Percentiles rank a stretch among this genome's conserved stretches.
phyloP scores from a whole-genome alignment of 2,113 vertebrate genomes.

The Eubucco bourcierii region DNA sequence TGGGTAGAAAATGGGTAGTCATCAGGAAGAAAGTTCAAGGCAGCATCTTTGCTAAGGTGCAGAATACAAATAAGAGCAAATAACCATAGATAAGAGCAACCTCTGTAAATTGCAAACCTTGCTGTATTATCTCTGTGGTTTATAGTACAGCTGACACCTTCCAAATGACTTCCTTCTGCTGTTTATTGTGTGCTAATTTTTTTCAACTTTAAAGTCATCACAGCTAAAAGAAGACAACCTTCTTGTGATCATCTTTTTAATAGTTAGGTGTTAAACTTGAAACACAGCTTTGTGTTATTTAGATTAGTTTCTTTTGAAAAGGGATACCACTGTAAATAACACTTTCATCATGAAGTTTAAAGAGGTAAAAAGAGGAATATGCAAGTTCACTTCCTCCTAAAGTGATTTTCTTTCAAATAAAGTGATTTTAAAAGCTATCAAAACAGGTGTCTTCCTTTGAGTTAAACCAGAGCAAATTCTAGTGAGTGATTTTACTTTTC shows the following conservation, averaged over 20 bases:
- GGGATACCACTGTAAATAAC: background rate
- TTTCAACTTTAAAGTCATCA: constrained; percentile 21
- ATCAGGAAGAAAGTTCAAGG: constrained; percentile 69
- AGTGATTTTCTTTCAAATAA: background rate
- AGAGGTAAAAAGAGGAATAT: background rate
- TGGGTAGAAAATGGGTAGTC: constrained; percentile 52
- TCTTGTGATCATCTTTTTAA: constrained; percentile 20
- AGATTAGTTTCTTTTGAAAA: background rate
- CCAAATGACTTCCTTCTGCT: background rate
- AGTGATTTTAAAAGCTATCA: background rate
- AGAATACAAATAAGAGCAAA: constrained; percentile 63
- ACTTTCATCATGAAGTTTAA: constrained; percentile 14
- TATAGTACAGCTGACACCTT: background rate
- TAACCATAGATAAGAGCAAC: background rate
- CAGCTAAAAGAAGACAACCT: background rate
- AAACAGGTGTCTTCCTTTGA: background rate
- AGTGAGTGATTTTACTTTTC: too few species aligned
- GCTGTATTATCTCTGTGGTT: background rate
- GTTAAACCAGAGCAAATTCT: too few species aligned
- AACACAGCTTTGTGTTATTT: constrained; percentile 9
- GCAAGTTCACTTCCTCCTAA: background rate
- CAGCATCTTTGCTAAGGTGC: constrained; percentile 54
- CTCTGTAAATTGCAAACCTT: constrained; percentile 19
- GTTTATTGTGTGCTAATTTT: background rate
- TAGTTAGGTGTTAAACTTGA: constrained; percentile 25